A percentile compares a stretch with the other conserved stretches of the same genome.
Conservation (phyloP, 2,113 vertebrate genomes). For the Erpornis zantholeuca region DNA sequence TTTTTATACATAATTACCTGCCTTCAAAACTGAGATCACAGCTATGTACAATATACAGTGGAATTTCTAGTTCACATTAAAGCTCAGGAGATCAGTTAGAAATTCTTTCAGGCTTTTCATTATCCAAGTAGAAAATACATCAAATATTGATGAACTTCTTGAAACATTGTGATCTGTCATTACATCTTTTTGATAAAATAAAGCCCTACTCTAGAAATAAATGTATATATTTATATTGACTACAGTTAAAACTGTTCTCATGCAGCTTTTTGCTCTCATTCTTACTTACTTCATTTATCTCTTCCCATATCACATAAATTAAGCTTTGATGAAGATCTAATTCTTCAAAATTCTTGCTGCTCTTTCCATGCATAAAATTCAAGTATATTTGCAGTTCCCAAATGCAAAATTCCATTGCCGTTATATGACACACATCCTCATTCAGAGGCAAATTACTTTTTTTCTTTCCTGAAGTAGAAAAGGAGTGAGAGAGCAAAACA, state of each 20-base stretch:
- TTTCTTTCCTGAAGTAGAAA: background rate
- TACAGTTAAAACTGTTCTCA: background rate
- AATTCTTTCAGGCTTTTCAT: background rate
- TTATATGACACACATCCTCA: background rate
- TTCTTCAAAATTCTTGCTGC: background rate
- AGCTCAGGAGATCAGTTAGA: background rate
- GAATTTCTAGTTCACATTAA: background rate
- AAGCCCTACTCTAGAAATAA: rapidly evolving
- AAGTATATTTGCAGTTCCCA: background rate
- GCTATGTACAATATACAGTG: background rate
- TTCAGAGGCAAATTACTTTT: background rate
- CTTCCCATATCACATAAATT: background rate
- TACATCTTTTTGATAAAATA: background rate
- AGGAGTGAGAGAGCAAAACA: background rate
- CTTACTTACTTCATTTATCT: background rate
- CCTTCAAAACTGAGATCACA: background rate
- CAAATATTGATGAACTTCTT: background rate
- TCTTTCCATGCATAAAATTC: background rate
- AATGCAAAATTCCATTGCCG: background rate
- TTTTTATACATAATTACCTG: background rate
- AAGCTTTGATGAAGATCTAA: background rate
- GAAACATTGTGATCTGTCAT: background rate
- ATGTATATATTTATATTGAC: background rate
- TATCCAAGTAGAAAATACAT: background rate
- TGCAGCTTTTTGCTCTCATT: background rate